phyloP scores from a whole-genome alignment of 2,888 invertebrate genomes.

The Sinodicranocentrus sp. region DNA sequence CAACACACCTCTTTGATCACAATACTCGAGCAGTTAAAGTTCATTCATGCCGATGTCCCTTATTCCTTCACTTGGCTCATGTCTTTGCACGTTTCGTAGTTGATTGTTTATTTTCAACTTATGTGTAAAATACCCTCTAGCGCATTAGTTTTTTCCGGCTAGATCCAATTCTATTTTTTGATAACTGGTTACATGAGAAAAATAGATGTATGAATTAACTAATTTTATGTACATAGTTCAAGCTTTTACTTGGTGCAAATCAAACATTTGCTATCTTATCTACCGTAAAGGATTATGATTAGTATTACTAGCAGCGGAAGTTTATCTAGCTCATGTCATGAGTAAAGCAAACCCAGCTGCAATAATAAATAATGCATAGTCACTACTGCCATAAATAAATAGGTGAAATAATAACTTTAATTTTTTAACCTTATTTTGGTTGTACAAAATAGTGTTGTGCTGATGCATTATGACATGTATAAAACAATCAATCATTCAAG shows the following conservation, averaged over 20 bases:
- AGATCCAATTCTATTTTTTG: constrained; percentile 27
- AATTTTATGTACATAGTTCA: background rate
- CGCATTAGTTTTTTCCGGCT: too few species aligned
- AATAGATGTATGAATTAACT: constrained; percentile 18
- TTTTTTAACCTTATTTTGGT: too few species aligned
- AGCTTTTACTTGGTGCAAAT: constrained; percentile 21
- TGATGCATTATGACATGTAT: constrained; percentile 50
- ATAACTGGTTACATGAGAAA: constrained; percentile 27
- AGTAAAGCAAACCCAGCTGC: too few species aligned
- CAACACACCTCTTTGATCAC: too few species aligned
- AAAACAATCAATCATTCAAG: constrained; percentile 33
- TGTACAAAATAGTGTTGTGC: too few species aligned
- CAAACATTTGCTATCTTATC: constrained; percentile 16
- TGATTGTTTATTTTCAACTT: too few species aligned
- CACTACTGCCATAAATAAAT: background rate
- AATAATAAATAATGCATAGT: constrained; percentile 28
- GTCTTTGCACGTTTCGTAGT: too few species aligned
- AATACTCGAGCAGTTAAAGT: too few species aligned
- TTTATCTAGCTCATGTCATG: background rate
- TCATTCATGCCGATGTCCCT: too few species aligned
- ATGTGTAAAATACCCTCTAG: too few species aligned
- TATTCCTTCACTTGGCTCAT: too few species aligned
- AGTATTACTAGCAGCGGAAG: constrained; percentile 43
- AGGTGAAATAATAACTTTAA: constrained; percentile 38
- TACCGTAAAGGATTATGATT: constrained; percentile 10